Base-by-base conservation (phyloP, 2,797 vertebrate species). In the Urophycis tenuis region DNA sequence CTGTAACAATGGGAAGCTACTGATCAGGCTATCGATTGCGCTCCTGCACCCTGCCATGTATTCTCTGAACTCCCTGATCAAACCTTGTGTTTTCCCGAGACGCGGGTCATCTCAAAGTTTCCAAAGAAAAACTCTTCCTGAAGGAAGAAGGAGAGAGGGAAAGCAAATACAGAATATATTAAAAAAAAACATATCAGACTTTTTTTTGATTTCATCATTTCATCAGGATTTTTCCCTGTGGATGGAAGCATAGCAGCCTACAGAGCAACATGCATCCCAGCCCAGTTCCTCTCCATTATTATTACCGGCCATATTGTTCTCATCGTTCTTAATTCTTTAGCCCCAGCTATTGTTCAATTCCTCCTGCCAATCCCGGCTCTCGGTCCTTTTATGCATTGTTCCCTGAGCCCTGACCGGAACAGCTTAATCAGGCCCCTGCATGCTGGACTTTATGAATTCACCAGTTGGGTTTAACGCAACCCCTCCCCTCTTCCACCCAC, bases 401-500 rank as follows among this genome's bases (percentile, higher is more conserved):
- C 45, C 45, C 45, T 53, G 11, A 53, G 19, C 5, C 45, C 22
- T 6, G 45, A 22, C 45, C 45, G 22, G 45, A 53, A 53, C 19
- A 19, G 17, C 19, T 49, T 4, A 0, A 17, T 49, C 45, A 17
- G 36, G 45, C 5, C 45, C 45, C 45, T 49, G 45, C 45, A 49
- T 49, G 45, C 45, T 19, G 5, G 45, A 49, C 17, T 4, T 49
- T 49, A 49, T 49, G 45, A 19, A 49, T 49, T 19, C 17, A 19
- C 45, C 45, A 49, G 15, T 22, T 49, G 1, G 17, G 17, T 49
- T 49, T 19, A 53, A 22, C 3, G 2, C 14, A 30, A 35, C 39
- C 15, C 41, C 71, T 12, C 1, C 30, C 71, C 73, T 78, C 35
- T 60, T 10, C 60, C 79, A 74, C 67, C 71, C 71, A 79, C 31